phyloP scores from a whole-genome alignment of 1,140 invertebrate genomes.

The Lepidurus apus region DNA sequence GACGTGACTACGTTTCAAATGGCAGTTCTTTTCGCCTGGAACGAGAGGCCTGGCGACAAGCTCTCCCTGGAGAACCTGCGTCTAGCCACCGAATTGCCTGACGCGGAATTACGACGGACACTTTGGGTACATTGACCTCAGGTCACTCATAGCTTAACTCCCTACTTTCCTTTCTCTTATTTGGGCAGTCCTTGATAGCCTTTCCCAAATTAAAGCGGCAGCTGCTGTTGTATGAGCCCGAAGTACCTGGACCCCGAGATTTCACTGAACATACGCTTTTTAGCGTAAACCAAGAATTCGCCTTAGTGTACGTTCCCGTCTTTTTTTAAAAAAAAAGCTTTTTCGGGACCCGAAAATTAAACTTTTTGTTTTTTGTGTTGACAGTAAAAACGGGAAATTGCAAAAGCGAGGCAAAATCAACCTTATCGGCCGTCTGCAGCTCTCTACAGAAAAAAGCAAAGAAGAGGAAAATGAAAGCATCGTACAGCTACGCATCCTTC shows the following conservation, averaged over 20 bases:
- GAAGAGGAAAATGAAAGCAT: constrained; percentile 97
- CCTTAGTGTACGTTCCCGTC: constrained; percentile 58
- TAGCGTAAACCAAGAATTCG: constrained; percentile 96
- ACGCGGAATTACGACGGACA: constrained; percentile 91
- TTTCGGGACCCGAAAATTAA: constrained; percentile 7
- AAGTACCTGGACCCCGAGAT: constrained; percentile 80
- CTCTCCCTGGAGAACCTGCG: constrained; percentile 92
- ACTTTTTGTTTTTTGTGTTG: constrained; percentile 36
- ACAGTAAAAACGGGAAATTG: constrained; percentile 84
- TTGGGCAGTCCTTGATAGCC: constrained; percentile 73
- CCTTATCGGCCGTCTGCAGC: constrained; percentile 85
- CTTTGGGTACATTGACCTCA: constrained; percentile 63
- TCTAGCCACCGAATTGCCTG: constrained; percentile 92
- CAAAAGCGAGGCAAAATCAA: constrained; percentile 92
- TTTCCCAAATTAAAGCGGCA: constrained; percentile 95
- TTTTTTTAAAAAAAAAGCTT: constrained; percentile 28
- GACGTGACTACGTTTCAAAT: constrained; percentile 99
- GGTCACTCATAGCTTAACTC: constrained; percentile 5
- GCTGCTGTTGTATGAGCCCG: constrained; percentile 72
- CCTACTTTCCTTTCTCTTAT: constrained; percentile 36
- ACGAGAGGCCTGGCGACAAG: constrained; percentile 84
- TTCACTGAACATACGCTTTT: constrained; percentile 88
- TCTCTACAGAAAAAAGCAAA: constrained; percentile 90
- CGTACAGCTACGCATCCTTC: constrained; percentile 85
- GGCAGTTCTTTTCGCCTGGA: constrained; percentile 99